phyloP scores from a whole-genome alignment of 92 coral and sea anemone species.

The Blastomussa wellsi region DNA sequence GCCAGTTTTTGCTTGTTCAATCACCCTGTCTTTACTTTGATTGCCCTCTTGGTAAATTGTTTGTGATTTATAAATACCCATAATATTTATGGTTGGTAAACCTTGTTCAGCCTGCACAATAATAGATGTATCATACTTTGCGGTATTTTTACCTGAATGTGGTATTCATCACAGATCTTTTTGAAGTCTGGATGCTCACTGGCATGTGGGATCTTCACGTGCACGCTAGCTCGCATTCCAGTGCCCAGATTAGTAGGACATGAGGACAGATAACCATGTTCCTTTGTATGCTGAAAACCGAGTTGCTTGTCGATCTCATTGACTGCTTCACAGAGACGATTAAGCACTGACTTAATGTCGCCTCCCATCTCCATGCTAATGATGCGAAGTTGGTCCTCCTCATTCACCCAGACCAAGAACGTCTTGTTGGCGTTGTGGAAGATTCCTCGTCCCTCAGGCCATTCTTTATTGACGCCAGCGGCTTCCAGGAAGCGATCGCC shows the following conservation, averaged over 20 bases:
- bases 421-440: constrained; percentile 88
- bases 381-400: constrained; percentile 90
- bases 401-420: constrained; percentile 92
- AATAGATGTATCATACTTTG: too few relatives aligned
- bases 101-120: too few relatives aligned
- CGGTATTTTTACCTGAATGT: constrained; percentile 60
- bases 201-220: constrained; percentile 90
- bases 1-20: too few relatives aligned
- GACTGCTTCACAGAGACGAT: constrained; percentile 81
- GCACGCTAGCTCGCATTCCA: constrained; percentile 97
- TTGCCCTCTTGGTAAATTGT: too few relatives aligned
- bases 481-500: constrained; percentile 91
- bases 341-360: constrained; percentile 72
- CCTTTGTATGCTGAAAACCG: constrained; percentile 74
- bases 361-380: constrained; percentile 95
- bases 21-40: too few relatives aligned
- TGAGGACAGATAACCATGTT: constrained; percentile 84
- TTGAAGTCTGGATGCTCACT: constrained; percentile 76
- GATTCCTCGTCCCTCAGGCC: constrained; percentile 97
- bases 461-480: constrained; percentile 85
- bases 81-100: too few relatives aligned
- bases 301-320: constrained; percentile 82
- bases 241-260: constrained; percentile 97
- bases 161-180: constrained; percentile 70
- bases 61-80: too few relatives aligned